Conservation (phyloP, 2,888 invertebrate species). For the Meiosimyza platycephala region DNA sequence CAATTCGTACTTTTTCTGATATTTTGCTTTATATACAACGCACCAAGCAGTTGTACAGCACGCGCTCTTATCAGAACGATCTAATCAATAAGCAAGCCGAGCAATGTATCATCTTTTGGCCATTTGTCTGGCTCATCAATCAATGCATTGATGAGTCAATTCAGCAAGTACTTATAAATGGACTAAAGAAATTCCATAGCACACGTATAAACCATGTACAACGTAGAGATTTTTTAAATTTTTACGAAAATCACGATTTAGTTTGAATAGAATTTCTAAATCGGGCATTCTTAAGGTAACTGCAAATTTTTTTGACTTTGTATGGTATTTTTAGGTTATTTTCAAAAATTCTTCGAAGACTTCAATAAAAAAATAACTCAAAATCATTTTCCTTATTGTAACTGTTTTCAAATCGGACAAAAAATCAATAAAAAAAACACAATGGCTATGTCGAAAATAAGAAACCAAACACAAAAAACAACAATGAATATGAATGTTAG, state of each 20-base stretch:
- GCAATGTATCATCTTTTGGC: constrained; percentile 97
- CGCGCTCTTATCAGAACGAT: constrained; percentile 95
- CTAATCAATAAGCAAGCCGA: constrained; percentile 98
- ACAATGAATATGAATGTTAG: no score
- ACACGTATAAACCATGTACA: constrained; percentile 95
- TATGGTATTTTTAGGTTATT: no score
- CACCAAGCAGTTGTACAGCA: constrained; percentile 92
- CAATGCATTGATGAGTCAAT: constrained; percentile 99
- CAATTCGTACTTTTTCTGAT: constrained; percentile 97
- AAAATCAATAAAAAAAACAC: no score
- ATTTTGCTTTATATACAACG: constrained; percentile 96
- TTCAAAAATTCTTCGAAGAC: no score
- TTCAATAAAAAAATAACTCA: no score
- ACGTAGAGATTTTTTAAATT: constrained; percentile 97
- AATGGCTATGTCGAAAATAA: no score
- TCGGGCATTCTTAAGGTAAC: no score
- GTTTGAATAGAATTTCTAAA: no score
- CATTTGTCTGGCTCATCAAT: constrained; percentile 95
- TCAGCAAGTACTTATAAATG: constrained; percentile 94
- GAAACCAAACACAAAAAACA: no score
- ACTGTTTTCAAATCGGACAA: no score
- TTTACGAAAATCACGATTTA: constrained; percentile 99
- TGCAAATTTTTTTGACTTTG: no score
- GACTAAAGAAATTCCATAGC: constrained; percentile 94
- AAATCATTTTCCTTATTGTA: no score